phyloP scores from a whole-genome alignment of 2,797 vertebrate genomes.

The Enteromius treurensis region DNA sequence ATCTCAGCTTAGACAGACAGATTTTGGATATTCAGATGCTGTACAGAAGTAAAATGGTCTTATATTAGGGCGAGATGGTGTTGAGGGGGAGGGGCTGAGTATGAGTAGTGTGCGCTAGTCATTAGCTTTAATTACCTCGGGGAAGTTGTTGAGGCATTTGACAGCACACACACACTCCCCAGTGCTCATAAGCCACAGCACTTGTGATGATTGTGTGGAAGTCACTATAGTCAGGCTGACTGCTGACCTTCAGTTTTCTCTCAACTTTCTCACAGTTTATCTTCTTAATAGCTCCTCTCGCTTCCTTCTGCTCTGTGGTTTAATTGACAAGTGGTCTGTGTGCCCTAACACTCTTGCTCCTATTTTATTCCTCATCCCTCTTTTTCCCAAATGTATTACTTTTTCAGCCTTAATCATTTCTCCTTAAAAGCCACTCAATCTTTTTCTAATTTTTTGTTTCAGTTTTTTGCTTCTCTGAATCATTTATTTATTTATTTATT shows the following conservation, averaged over 20 bases:
- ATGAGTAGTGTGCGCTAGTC: slow-evolving; percentile 23
- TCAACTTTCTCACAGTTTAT: slow-evolving; percentile 22
- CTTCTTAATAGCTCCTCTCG: neutral
- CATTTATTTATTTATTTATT: neutral
- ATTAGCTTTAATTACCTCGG: slow-evolving; percentile 52
- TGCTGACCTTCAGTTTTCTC: slow-evolving; percentile 27
- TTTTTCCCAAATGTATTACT: neutral
- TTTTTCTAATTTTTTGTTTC: neutral
- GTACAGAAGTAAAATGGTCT: neutral
- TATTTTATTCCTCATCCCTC: neutral
- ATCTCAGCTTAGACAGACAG: neutral
- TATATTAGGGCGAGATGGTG: slow-evolving; percentile 23
- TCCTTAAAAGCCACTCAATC: slow-evolving; percentile 3
- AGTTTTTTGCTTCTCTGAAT: neutral
- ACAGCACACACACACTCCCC: slow-evolving; percentile 35
- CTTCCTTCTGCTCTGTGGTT: slow-evolving; percentile 17
- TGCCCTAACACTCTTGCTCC: neutral
- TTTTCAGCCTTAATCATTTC: slow-evolving; percentile 11
- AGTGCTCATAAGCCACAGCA: neutral
- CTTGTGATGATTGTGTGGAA: slow-evolving; percentile 12
- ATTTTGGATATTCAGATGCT: slow-evolving; percentile 5
- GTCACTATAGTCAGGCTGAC: slow-evolving; percentile 16
- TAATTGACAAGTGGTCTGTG: slow-evolving; percentile 28
- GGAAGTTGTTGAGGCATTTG: slow-evolving; percentile 23
- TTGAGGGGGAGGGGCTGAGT: neutral